Base-by-base conservation (phyloP, 2,888 invertebrate species). In the Melieria omissa region DNA sequence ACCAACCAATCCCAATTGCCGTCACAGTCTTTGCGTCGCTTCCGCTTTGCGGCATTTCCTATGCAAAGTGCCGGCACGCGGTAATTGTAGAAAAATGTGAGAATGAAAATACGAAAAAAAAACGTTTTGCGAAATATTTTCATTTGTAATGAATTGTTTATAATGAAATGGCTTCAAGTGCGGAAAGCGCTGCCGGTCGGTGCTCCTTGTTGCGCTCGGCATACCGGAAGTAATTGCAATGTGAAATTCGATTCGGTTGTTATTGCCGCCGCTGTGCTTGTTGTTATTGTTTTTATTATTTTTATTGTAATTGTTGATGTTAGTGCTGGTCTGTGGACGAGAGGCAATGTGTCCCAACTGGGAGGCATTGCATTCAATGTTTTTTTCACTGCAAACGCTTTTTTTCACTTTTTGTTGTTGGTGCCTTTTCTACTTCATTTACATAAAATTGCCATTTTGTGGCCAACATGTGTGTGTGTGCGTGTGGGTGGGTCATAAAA, bases 361-460 rank as follows among this genome's bases (percentile, higher is more conserved):
- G 29, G 29, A 29, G 29, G 29, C 29, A 29, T 29, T 3, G 3
- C 29, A 29, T 29, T 29, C 29, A 29, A 29, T 29, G 1, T 62
- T 61, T 61, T 61, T 16, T n/a, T 1, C 60, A 60, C 45, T 49
- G 12, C 4, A 49, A 49, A 61, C 52, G 49, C 49, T 67, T 69
- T 46, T 62, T 63, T 67, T 69, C 45, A 4, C 14, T n/a, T 63
- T 69, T 69, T 69, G 63, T 69, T 55, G 62, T 42, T 47, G 44
- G 29, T 63, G 29, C 29, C 55, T 46, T 47, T 58, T 10, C 4
- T 12, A 62, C 8, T 46, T 12, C 29, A 69, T 69, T 69, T 69
- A 55, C 69, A 69, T 69, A 55, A 69, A 69, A 69, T 63, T 63
- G 69, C 69, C 69, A 63, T 69, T 69, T 47, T 29, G 41, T 54